A percentile compares a stretch with the other conserved stretches of the same genome.
phyloP scores from a whole-genome alignment of 1,140 invertebrate genomes.

The Cherax destructor region DNA sequence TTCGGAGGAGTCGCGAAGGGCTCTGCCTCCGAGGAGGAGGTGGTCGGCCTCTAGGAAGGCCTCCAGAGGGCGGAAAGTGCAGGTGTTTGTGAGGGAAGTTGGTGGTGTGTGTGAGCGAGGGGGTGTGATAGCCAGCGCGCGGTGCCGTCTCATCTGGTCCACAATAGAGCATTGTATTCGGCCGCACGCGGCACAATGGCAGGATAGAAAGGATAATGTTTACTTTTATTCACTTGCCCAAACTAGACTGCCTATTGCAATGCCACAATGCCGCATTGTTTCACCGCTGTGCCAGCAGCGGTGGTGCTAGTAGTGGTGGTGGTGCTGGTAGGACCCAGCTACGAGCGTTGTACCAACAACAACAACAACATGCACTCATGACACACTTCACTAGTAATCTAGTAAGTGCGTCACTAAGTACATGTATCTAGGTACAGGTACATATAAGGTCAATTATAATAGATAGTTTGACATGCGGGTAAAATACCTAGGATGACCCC shows the following conservation, averaged over 20 bases:
- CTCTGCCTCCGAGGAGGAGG: not conserved
- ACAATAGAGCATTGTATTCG: constrained; percentile 64
- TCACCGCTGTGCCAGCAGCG: constrained; percentile 33
- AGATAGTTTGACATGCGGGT: no score
- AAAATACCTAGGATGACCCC: no score
- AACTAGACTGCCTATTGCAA: constrained; percentile 67
- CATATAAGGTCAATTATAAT: no score
- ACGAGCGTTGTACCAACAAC: no score
- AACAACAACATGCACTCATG: not conserved
- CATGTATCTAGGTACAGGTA: no score
- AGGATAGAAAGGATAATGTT: constrained; percentile 68
- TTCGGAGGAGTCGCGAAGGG: no score
- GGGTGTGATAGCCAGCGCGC: constrained; percentile 50
- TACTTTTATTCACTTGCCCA: constrained; percentile 68
- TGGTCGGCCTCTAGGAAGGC: not conserved
- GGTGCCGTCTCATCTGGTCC: constrained; percentile 58
- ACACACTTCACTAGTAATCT: not conserved
- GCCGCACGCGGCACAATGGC: constrained; percentile 60
- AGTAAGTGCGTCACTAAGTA: no score
- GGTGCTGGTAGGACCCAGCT: not conserved
- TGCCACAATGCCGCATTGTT: constrained; percentile 66
- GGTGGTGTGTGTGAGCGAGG: constrained; percentile 37
- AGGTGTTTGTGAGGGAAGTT: not conserved
- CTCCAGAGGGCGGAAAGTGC: not conserved
- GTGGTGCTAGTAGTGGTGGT: not conserved